Evolutionary conservation across 2,113 vertebrate species (phyloP).

Genomic region (Thamnophis sirtalis): DNA sequence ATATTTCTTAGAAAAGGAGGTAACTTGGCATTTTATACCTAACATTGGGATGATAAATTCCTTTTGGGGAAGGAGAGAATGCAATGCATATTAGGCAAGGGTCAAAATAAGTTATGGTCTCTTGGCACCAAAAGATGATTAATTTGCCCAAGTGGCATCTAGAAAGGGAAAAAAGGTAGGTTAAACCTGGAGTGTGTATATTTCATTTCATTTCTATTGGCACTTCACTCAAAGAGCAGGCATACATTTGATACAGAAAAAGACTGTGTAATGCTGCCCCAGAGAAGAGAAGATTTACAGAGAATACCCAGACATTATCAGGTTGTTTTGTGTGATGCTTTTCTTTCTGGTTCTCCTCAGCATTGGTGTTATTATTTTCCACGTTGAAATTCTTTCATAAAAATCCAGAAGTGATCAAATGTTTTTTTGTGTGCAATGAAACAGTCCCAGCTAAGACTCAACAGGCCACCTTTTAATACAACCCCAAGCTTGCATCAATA

Average conservation of each 20-base stretch:
- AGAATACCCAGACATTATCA: background rate
- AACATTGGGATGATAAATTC: background rate
- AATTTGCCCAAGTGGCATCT: background rate
- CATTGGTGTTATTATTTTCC: background rate
- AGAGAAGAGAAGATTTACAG: background rate
- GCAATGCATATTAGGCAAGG: background rate
- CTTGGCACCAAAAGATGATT: background rate
- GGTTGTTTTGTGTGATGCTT: rapidly evolving
- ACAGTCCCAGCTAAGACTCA: background rate
- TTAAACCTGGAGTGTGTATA: background rate
- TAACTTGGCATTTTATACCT: background rate
- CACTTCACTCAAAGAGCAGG: background rate
- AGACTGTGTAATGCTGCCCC: background rate
- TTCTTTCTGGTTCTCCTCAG: constrained; percentile 3
- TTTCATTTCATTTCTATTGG: background rate
- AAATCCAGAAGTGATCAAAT: constrained; percentile 20
- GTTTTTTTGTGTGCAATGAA: background rate
- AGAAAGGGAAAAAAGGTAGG: background rate
- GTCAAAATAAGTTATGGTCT: background rate
- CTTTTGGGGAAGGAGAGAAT: background rate
- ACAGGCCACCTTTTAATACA: constrained; percentile 49
- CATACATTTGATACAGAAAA: background rate
- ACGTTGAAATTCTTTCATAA: constrained; percentile 13
- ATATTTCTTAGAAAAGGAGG: background rate
- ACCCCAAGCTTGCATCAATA: constrained; percentile 64